Evolutionary conservation across 2,113 vertebrate species (phyloP).

Genomic region (Mus spicilegus): DNA sequence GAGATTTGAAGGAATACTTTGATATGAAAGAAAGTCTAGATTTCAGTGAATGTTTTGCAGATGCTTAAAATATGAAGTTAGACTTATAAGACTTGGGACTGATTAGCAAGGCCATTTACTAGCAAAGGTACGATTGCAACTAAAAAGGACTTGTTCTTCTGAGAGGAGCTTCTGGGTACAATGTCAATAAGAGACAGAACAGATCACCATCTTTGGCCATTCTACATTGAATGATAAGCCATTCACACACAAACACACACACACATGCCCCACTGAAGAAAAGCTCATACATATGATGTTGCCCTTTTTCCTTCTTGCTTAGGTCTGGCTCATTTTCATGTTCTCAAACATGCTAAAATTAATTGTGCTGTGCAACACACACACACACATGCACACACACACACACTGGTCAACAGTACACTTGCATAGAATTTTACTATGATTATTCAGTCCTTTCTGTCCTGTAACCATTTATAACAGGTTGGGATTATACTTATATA

Average conservation of each 20-base stretch:
- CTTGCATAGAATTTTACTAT: too few relatives aligned
- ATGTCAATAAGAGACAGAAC: not conserved
- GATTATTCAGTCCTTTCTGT: not conserved
- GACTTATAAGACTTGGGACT: not conserved
- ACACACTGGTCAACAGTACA: not conserved
- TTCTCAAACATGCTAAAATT: not conserved
- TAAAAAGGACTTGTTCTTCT: not conserved
- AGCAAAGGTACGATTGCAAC: not conserved
- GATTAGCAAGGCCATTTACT: not conserved
- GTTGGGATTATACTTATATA: not conserved
- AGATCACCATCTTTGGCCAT: not conserved
- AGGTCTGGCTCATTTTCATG: not conserved
- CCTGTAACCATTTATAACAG: not conserved
- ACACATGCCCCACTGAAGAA: not conserved
- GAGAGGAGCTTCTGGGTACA: not conserved
- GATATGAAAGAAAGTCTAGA: too few relatives aligned
- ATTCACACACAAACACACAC: too few relatives aligned
- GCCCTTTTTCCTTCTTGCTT: not conserved
- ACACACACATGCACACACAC: not conserved
- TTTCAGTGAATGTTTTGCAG: not conserved
- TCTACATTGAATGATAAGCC: not conserved
- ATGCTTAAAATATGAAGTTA: not conserved
- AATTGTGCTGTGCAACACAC: not conserved
- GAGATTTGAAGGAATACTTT: not conserved
- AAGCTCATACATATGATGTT: not conserved